Evolutionary conservation across 2,113 vertebrate genomes (phyloP), one percentile per base, ranked within the genome.

Genomic region (Syrmaticus mikado): DNA sequence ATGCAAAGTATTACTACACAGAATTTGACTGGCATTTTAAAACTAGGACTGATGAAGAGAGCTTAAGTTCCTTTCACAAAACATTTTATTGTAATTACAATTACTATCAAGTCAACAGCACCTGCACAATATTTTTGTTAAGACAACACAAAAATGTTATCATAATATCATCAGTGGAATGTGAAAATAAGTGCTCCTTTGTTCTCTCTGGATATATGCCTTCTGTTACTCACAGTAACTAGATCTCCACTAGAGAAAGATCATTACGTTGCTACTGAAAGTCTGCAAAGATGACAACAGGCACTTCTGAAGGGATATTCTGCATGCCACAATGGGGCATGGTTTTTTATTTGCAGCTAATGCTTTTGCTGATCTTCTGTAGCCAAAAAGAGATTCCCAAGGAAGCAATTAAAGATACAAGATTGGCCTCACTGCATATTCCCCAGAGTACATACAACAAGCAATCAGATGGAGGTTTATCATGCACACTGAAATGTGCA

Each of bases 161-260:
- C 76, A 66, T 4, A 17, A 77, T 82, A 79, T 94, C 64, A 92
- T 79, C 58, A 72, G 21, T 30, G 11, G 45, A 94, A 95, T 82
- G 67, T 67, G 66, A 94, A 94, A 94, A 92, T 95, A 91, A 96
- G 7, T 66, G 38, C 28, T 89, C 48, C 94, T 96, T 97, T 97
- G 85, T 97, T 95, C 64, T 36, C 13, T 50, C 38, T 85, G 46
- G 72, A 94, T 79, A 80, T 55, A 77, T 13, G 75, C 87, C 92
- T 96, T 96, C 95, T 95, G 82, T 87, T 90, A 55, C 76, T 87
- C 60, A 60, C 24, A 94, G 87, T 93, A 97, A 97, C 82, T 91
- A 20, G 46, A 97, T 96, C 95, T 90, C 38, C 46, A 82, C 43
- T 91, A 87, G 81, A 96, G 94, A 94, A 95, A 96, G 85, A 74